A percentile compares a stretch with the other conserved stretches of the same genome.
Evolutionary conservation across 2,797 vertebrate species (phyloP).

Genomic region (Phaenicophaeus curvirostris): DNA sequence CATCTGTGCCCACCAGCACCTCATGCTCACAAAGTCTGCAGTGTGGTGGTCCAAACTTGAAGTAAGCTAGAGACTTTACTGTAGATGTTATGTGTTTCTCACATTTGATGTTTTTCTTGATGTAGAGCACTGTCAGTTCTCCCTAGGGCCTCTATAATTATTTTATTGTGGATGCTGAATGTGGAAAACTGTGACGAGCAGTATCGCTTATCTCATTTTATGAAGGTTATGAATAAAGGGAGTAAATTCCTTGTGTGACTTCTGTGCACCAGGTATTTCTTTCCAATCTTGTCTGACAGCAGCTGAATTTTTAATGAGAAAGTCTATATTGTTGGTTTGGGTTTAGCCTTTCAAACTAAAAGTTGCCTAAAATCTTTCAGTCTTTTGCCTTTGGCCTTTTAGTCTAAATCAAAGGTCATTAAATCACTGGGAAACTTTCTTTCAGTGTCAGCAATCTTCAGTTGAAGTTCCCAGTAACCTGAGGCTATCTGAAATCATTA

Average conservation of each 20-base stretch:
- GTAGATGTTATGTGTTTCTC: not conserved
- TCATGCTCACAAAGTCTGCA: not conserved
- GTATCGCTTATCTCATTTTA: not conserved
- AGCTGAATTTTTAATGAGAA: not conserved
- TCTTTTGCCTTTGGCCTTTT: not conserved
- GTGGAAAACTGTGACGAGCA: not conserved
- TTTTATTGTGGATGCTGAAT: conserved; percentile 8
- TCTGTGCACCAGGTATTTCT: not conserved
- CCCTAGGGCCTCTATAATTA: not conserved
- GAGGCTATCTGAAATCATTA: not conserved
- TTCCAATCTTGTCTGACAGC: not conserved
- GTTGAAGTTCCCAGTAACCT: not conserved
- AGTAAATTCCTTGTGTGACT: not conserved
- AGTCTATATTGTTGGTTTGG: not conserved
- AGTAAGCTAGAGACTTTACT: not conserved
- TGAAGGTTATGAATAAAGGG: not conserved
- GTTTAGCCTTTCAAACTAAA: not conserved
- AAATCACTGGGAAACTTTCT: not conserved
- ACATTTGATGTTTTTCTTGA: not conserved
- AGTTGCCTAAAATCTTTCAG: not conserved
- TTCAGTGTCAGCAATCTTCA: not conserved
- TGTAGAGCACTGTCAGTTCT: not conserved
- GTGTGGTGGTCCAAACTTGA: not conserved
- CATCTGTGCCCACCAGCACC: not conserved
- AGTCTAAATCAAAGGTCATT: not conserved